Conservation (phyloP, 1,140 invertebrate genomes). For the Drosophila bifasciata region DNA sequence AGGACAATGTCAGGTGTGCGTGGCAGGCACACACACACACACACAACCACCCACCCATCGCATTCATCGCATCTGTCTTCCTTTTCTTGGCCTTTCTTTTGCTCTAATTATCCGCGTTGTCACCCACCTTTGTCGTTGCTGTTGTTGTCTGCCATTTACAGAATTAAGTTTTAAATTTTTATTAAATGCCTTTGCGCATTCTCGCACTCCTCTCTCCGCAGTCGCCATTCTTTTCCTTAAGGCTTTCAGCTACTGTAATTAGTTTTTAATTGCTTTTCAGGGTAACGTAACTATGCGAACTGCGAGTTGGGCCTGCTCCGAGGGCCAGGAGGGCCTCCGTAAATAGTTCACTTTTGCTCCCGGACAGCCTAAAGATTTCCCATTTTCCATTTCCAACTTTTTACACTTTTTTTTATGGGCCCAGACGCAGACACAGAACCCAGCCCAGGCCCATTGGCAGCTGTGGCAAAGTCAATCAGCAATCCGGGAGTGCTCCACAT, state of each 20-base stretch:
- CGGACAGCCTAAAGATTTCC: slow-evolving; percentile 11
- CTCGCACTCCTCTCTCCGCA: slow-evolving; percentile 23
- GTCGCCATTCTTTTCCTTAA: slow-evolving; percentile 33
- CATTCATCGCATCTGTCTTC: neutral
- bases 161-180: slow-evolving; percentile 82
- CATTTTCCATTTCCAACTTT: slow-evolving; percentile 36
- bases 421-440: neutral
- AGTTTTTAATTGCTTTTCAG: slow-evolving; percentile 81
- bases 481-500: slow-evolving; percentile 33
- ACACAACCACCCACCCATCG: neutral
- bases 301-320: no score
- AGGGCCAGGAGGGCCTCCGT: slow-evolving; percentile 1
- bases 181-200: slow-evolving; percentile 77
- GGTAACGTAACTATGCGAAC: slow-evolving; percentile 49
- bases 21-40: neutral
- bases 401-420: slow-evolving; percentile 14
- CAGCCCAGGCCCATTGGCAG: slow-evolving; percentile 15
- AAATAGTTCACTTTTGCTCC: slow-evolving; percentile 53
- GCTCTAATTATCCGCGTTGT: slow-evolving; percentile 71
- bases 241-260: slow-evolving; percentile 62
- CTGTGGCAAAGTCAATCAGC: slow-evolving; percentile 63
- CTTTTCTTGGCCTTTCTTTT: slow-evolving; percentile 29
- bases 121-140: slow-evolving; percentile 47
- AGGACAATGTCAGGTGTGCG: slow-evolving; percentile 66
- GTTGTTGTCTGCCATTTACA: slow-evolving; percentile 61